Conservation (phyloP, 2,797 vertebrate species). For the Sebastolobus alascanus region DNA sequence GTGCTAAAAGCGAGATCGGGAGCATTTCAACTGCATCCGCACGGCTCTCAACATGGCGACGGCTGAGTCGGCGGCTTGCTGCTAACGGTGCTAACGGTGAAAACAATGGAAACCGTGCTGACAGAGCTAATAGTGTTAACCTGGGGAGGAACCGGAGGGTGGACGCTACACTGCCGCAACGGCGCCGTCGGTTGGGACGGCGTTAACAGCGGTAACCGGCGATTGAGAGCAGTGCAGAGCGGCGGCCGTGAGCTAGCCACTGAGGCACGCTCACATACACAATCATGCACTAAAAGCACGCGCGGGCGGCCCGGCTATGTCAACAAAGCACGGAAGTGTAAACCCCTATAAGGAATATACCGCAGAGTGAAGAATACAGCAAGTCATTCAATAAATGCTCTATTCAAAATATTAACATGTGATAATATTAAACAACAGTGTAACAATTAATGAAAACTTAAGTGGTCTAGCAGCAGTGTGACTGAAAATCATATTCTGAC, state of each 20-base stretch:
- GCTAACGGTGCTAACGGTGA: not conserved
- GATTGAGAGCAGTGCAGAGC: not conserved
- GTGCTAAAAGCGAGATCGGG: too few species aligned
- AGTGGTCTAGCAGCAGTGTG: conserved; percentile 36
- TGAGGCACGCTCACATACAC: not conserved
- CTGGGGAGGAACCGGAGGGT: not conserved
- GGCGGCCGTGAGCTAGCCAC: too few species aligned
- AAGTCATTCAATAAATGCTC: conserved; percentile 19
- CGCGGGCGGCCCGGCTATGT: not conserved
- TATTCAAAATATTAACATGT: conserved; percentile 7
- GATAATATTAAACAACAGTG: conserved; percentile 31
- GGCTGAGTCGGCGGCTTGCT: not conserved
- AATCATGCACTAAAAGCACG: not conserved
- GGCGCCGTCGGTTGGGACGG: not conserved
- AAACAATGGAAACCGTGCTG: not conserved
- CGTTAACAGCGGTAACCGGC: not conserved
- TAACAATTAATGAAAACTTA: conserved; percentile 45
- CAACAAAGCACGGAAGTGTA: conserved; percentile 1
- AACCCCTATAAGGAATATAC: not conserved
- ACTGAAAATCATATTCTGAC: conserved; percentile 57
- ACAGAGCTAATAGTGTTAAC: not conserved
- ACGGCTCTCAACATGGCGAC: too few species aligned
- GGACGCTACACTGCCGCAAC: not conserved
- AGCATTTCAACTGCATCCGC: too few species aligned
- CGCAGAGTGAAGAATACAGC: not conserved